Evolutionary conservation across 53 echinoderm and acorn worm species (phyloP).

Genomic region (Hippasteria phrygiana): DNA sequence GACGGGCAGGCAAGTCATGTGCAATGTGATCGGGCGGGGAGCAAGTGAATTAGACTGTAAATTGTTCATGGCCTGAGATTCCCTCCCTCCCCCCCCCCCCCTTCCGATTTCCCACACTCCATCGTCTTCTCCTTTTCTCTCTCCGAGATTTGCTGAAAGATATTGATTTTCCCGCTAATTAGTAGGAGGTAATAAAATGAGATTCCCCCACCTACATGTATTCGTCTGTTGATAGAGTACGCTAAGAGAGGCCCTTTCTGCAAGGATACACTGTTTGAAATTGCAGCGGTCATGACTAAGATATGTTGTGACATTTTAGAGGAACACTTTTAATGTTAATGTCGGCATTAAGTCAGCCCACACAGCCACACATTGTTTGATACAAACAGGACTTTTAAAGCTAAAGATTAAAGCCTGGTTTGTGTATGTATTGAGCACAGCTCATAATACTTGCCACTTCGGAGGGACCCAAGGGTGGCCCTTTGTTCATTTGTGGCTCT

Average conservation of each 20-base stretch:
- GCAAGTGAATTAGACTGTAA: constrained; percentile 66
- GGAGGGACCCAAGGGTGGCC: constrained; percentile 21
- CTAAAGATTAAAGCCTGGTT: not conserved
- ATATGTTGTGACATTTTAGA: not conserved
- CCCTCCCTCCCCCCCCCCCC: too few species aligned
- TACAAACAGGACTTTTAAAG: not conserved
- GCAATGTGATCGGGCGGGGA: constrained; percentile 54
- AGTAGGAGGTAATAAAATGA: constrained; percentile 91
- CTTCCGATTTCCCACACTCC: constrained; percentile 34
- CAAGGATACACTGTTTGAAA: constrained; percentile 44
- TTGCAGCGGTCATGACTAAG: constrained; percentile 6
- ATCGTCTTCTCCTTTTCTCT: constrained; percentile 9
- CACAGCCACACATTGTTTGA: not conserved
- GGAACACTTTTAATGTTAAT: not conserved
- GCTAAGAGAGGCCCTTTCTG: constrained; percentile 38
- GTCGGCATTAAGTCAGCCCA: not conserved
- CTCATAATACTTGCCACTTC: not conserved
- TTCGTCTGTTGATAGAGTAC: constrained; percentile 33
- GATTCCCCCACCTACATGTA: constrained; percentile 41
- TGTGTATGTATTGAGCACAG: not conserved
- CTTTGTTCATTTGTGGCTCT: constrained; percentile 56
- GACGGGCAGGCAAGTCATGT: constrained; percentile 57
- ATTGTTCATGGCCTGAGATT: constrained; percentile 59
- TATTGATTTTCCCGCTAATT: constrained; percentile 99
- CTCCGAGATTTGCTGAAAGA: constrained; percentile 96